Conservation (phyloP, 2,888 invertebrate species). For the Caenorhabditis virilis region DNA sequence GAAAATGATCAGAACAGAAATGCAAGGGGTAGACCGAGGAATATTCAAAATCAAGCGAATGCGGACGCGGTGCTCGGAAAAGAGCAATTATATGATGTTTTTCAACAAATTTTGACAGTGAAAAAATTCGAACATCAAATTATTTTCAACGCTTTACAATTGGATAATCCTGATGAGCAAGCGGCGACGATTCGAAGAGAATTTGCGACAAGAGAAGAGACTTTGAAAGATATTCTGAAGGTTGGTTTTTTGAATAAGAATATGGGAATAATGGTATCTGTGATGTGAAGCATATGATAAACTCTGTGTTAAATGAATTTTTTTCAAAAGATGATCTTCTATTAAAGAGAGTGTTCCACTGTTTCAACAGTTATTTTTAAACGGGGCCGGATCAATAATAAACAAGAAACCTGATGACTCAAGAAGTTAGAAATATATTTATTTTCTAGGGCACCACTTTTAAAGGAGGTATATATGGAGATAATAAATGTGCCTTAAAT, state of each 20-base stretch:
- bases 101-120: conserved; percentile 95
- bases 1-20: conserved; percentile 70
- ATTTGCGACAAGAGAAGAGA: conserved; percentile 94
- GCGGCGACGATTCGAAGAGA: conserved; percentile 98
- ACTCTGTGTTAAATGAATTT: no score
- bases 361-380: no score
- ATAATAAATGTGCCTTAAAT: no score
- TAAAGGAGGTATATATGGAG: no score
- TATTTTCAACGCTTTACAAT: conserved; percentile 95
- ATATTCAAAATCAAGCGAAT: conserved; percentile 38
- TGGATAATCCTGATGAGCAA: conserved; percentile 99
- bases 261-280: conserved; percentile 3
- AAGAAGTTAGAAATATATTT: no score
- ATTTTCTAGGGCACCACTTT: no score
- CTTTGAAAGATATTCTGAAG: conserved; percentile 95
- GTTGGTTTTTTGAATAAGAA: conserved; percentile 72
- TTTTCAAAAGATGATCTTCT: no score
- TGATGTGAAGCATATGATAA: no score
- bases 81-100: conserved; percentile 99
- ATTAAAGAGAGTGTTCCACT: no score
- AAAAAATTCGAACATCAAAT: conserved; percentile 99
- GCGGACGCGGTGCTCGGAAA: conserved; percentile 80
- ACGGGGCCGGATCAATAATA: no score
- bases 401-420: no score
- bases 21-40: conserved; percentile 45